Evolutionary conservation across 2,888 invertebrate species (phyloP).

Genomic region (Drosophila picticornis): DNA sequence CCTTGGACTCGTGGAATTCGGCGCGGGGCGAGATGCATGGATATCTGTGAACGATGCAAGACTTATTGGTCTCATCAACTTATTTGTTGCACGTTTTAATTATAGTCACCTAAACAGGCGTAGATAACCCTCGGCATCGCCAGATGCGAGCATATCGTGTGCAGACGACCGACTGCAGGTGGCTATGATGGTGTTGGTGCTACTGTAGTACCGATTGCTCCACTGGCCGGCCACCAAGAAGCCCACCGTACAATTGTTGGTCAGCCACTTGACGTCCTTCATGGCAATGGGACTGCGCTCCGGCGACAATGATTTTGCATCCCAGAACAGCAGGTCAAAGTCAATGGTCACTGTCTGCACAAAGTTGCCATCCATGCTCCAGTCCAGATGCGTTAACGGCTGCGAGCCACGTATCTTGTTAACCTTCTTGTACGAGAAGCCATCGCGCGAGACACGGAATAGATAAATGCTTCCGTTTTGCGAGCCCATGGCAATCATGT

Average conservation of each 20-base stretch:
- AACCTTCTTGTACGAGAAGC: constrained; percentile 95
- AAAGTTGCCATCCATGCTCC: constrained; percentile 95
- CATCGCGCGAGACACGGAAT: constrained; percentile 94
- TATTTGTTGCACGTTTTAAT: neutral
- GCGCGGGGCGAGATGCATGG: constrained; percentile 94
- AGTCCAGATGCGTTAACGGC: constrained; percentile 94
- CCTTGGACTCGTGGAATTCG: constrained; percentile 95
- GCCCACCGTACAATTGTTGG: constrained; percentile 94
- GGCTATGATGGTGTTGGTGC: constrained; percentile 92
- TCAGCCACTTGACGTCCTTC: constrained; percentile 96
- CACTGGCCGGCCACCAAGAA: constrained; percentile 95
- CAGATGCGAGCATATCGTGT: constrained; percentile 93
- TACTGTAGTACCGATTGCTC: constrained; percentile 95
- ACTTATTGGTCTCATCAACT: neutral
- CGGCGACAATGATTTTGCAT: constrained; percentile 93
- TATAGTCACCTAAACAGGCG: constrained; percentile 90
- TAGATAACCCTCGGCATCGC: constrained; percentile 95
- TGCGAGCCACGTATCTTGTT: constrained; percentile 95
- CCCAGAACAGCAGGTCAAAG: constrained; percentile 96
- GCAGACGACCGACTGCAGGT: constrained; percentile 93
- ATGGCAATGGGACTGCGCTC: constrained; percentile 95
- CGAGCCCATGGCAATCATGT: constrained; percentile 94
- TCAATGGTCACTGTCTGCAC: constrained; percentile 96
- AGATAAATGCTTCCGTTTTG: constrained; percentile 93
- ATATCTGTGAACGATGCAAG: constrained; percentile 86